A percentile compares a stretch with the other conserved stretches of the same genome.
Conservation (phyloP, 2,888 invertebrate species). For the Acanthopleura granulata region DNA sequence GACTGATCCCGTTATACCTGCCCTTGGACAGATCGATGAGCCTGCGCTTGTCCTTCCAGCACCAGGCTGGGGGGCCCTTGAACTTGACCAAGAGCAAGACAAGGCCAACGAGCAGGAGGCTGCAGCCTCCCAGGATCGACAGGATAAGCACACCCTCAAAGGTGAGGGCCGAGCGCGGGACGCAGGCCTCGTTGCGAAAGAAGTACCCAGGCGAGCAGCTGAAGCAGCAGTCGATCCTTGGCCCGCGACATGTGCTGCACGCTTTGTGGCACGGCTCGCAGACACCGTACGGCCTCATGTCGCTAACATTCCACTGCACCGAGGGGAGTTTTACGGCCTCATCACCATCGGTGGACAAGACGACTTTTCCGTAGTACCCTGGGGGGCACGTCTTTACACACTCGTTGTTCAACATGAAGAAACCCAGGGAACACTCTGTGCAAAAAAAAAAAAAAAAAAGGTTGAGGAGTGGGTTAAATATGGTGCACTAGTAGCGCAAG, state of each 20-base stretch:
- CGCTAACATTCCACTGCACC: not conserved
- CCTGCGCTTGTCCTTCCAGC: not conserved
- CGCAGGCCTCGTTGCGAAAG: not conserved
- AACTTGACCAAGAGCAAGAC: not conserved
- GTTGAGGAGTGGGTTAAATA: no score
- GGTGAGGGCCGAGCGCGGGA: not conserved
- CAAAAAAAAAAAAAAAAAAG: conserved; percentile 1
- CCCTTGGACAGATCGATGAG: conserved; percentile 1
- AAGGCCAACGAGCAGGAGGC: not conserved
- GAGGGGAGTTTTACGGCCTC: not conserved
- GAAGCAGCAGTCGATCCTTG: not conserved
- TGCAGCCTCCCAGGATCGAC: not conserved
- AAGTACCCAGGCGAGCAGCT: not conserved
- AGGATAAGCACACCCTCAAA: not conserved
- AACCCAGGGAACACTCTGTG: not conserved
- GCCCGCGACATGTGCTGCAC: not conserved
- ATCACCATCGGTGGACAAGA: not conserved
- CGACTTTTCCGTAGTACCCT: conserved; percentile 1
- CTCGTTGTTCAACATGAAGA: not conserved
- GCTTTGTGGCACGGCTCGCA: not conserved
- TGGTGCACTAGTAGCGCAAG: no score
- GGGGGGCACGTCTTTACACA: not conserved
- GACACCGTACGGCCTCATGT: not conserved
- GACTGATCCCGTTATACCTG: conserved; percentile 9
- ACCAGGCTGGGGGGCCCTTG: not conserved